Percentiles rank a stretch among this genome's conserved stretches.
These are phyloP conservation scores for Aramus guarauna DNA, from an alignment of 2,113 vertebrate genomes.

Conservation along the genomic window DNA sequence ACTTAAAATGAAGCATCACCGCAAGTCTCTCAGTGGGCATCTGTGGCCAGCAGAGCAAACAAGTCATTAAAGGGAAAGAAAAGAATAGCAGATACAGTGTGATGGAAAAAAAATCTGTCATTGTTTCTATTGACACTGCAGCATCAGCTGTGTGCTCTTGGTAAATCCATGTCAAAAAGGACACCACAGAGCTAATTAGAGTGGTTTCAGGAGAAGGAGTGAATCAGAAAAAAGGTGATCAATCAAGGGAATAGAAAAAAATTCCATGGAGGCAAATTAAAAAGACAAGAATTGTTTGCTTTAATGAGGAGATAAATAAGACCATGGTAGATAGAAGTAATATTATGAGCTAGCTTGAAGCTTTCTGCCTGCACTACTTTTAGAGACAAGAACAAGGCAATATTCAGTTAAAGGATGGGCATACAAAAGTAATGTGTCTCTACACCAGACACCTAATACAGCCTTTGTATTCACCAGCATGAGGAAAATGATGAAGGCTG, in stretches of 20 bases:
- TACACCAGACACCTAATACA: neutral
- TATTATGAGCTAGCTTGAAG: neutral
- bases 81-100: neutral
- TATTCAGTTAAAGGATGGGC: neutral
- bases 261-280: neutral
- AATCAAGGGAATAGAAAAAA: neutral
- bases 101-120: neutral
- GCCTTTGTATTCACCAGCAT: neutral
- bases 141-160: neutral
- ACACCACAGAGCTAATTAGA: neutral
- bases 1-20: neutral
- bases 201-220: neutral
- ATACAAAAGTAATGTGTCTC: neutral
- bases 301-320: neutral
- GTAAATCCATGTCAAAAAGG: neutral
- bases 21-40: neutral
- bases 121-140: neutral
- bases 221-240: neutral
- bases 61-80: neutral
- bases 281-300: neutral
- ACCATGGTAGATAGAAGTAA: neutral
- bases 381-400: neutral
- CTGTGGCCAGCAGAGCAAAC: neutral
- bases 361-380: neutral
- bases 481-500: neutral